phyloP scores from a whole-genome alignment of 2,888 invertebrate genomes.

The Chironomus riparius region DNA sequence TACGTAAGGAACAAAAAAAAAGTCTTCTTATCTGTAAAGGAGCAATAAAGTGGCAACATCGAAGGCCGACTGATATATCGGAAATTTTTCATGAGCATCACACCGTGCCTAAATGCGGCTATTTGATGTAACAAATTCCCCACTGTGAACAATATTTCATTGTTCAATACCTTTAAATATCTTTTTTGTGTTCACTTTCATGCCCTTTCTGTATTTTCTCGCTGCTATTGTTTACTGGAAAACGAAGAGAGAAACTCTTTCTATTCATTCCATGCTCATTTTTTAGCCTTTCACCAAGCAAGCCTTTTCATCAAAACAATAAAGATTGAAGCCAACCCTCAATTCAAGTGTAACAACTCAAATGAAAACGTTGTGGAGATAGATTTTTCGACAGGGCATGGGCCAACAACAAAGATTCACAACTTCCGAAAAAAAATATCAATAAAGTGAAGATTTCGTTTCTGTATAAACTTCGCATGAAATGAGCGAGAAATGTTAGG shows the following conservation, averaged over 20 bases:
- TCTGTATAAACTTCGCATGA: neutral
- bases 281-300: neutral
- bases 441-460: neutral
- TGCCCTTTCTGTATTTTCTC: neutral
- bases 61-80: neutral
- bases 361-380: too few species aligned
- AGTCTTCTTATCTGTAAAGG: neutral
- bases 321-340: neutral
- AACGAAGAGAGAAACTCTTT: neutral
- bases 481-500: neutral
- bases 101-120: neutral
- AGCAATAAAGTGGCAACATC: neutral
- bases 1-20: neutral
- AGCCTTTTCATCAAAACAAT: neutral
- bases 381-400: neutral
- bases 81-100: neutral
- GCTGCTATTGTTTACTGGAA: neutral
- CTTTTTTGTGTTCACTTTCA: neutral
- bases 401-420: neutral
- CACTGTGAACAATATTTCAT: conserved; percentile 4
- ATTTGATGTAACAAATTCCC: neutral
- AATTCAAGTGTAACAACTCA: neutral
- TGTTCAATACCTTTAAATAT: neutral
- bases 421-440: neutral
- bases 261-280: neutral